Evolutionary conservation across 2,113 vertebrate genomes (phyloP), one percentile per base, ranked within the genome.

Genomic region (Synodontis membranacea): DNA sequence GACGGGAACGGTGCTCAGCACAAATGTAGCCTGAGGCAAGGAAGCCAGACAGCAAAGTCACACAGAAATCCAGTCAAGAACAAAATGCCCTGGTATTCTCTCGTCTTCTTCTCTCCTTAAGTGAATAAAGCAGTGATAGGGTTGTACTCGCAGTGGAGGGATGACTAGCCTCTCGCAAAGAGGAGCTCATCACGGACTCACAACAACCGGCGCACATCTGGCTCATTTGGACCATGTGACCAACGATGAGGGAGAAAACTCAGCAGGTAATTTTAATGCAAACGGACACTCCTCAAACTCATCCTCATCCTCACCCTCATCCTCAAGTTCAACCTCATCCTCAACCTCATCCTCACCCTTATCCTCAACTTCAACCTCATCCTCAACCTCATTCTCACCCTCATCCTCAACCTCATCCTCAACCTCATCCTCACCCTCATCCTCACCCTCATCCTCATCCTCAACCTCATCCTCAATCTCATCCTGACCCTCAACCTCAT

Each of bases 21-120:
- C 74, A 62, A 62, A 10, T 50, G 15, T 34, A 86, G 72, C 80
- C 84, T 83, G n/a, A 28, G 84, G 84, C 62, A 48, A 86, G 21
- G 64, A n/a, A 83, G 34, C 70, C 48, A 86, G 80, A 81, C 70
- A 64, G 72, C 81, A 85, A 62, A 86, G 66, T 60, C 79, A 83
- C 58, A 79, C 58, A 52, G 80, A 74, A 80, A 80, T 76, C 78
- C 62, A 25, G 58, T 46, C 28, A 54, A 83, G 80, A 72, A 74
- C 62, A 74, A 48, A 83, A 75, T 79, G 25, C 54, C 58, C 80
- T n/a, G 25, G 46, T 84, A 42, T 56, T 44, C 39, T 56, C 23
- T 74, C 54, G 48, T 21, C 62, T 52, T 60, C 84, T 72, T 60
- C 44, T 76, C 8, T 76, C 31, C 60, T 15, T 14, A 31, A 58